Evolutionary conservation across 2,797 vertebrate species (phyloP), one percentile per base, ranked within the genome.

Genomic region (Triplophysa yarkandensis): DNA sequence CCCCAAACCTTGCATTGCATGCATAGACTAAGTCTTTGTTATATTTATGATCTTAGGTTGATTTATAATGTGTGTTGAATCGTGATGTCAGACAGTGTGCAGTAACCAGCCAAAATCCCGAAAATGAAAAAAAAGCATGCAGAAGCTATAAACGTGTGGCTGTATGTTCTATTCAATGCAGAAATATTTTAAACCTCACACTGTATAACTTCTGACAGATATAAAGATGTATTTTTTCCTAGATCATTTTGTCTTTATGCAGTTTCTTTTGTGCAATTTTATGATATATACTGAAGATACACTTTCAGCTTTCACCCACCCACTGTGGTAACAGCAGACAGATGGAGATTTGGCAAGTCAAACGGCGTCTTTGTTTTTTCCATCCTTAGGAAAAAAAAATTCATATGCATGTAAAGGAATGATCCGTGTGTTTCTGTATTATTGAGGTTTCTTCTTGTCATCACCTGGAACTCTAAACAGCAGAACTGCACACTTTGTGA

Each of bases 371-470:
- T 57, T 69, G 62, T 68, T 68, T 76, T 63, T 17, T 69, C 19
- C 61, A 58, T 34, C 50, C 25, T 62, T 70, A 73, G 55, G 63
- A 58, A 72, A 82, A 82, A 19, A 23, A 30, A 3, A 3, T 30
- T 36, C 19, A 43, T 19, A 36, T 64, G 32, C 25, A 55, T 78
- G 67, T 73, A 66, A 64, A 50, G 27, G 17, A 30, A 27, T 23
- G 19, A 52, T 25, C 63, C 25, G 17, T 57, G 43, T 17, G 34
- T 61, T 46, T 62, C 52, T 63, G 57, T 78, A 62, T 80, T 77
- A 43, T 79, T 68, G 36, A 16, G 68, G 32, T 46, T 69, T 57
- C 17, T 66, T n/a, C 43, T 43, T 81, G 77, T 80, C 82, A 66
- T 79, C 82, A 67, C 67, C 61, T 23, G 25, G 69, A 48, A 71